Conservation (phyloP, 2,797 vertebrate species). For the Emydoidea blandingii region DNA sequence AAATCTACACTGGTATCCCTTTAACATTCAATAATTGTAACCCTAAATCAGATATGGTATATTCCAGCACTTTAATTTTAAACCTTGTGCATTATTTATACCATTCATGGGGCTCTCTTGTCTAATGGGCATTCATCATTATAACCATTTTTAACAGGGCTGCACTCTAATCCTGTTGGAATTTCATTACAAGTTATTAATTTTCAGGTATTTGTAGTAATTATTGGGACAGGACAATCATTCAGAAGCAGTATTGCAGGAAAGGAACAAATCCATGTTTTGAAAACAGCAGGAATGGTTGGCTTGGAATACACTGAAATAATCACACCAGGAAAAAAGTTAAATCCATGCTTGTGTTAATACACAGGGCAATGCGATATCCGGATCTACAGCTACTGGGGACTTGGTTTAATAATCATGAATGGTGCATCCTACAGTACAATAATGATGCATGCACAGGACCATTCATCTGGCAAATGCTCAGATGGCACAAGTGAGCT, state of each 20-base stretch:
- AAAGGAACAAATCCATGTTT: neutral
- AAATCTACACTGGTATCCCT: neutral
- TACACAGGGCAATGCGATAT: neutral
- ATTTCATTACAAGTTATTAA: neutral
- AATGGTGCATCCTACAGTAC: neutral
- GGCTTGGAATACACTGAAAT: neutral
- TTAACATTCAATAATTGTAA: neutral
- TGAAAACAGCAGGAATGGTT: neutral
- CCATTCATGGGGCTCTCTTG: neutral
- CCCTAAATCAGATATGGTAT: constrained; percentile 3
- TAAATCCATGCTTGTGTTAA: neutral
- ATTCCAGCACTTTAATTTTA: constrained; percentile 10
- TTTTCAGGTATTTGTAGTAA: neutral
- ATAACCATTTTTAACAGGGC: neutral
- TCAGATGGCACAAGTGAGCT: neutral
- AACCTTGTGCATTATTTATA: constrained; percentile 23
- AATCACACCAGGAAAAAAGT: neutral
- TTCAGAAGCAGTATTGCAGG: neutral
- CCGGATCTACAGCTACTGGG: neutral
- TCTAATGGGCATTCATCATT: neutral
- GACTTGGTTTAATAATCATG: neutral
- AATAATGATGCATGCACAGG: neutral
- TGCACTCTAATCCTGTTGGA: neutral
- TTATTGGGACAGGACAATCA: neutral
- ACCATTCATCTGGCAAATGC: neutral